Evolutionary conservation across 2,797 vertebrate species (phyloP).

Genomic region (Enteromius argenteus): DNA sequence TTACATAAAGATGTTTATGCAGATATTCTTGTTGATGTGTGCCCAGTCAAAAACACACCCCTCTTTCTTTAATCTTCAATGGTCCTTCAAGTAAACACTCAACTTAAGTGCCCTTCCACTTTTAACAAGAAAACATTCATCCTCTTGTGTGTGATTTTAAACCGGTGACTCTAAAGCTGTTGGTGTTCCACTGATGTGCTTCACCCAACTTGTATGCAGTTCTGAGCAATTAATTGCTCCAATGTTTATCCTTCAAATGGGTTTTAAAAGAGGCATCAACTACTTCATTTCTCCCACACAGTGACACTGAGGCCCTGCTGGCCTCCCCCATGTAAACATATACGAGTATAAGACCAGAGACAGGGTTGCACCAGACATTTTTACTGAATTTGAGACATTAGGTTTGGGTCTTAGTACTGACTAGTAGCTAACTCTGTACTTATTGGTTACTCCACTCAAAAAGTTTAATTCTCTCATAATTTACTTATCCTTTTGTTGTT

Average conservation of each 20-base stretch:
- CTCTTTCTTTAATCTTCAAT: conserved; percentile 27
- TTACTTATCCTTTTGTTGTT: not conserved
- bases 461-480: not conserved
- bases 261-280: conserved; percentile 73
- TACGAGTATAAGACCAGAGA: not conserved
- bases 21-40: conserved; percentile 24
- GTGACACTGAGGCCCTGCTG: conserved; percentile 34
- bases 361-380: not conserved
- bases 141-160: conserved; percentile 14
- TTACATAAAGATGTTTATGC: conserved; percentile 15
- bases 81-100: conserved; percentile 38
- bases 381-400: not conserved
- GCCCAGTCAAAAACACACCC: conserved; percentile 17
- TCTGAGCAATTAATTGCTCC: conserved; percentile 23
- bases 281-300: conserved; percentile 61
- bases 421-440: not conserved
- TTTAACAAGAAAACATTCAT: conserved; percentile 24
- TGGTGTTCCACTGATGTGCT: conserved; percentile 17
- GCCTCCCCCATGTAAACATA: conserved; percentile 45
- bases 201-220: conserved; percentile 2
- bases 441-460: not conserved
- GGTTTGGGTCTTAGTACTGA: not conserved
- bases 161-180: conserved; percentile 28
- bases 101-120: conserved; percentile 28
- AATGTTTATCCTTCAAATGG: conserved; percentile 59